phyloP scores from a whole-genome alignment of 1,140 invertebrate genomes.

The Zaprionus camerounensis region DNA sequence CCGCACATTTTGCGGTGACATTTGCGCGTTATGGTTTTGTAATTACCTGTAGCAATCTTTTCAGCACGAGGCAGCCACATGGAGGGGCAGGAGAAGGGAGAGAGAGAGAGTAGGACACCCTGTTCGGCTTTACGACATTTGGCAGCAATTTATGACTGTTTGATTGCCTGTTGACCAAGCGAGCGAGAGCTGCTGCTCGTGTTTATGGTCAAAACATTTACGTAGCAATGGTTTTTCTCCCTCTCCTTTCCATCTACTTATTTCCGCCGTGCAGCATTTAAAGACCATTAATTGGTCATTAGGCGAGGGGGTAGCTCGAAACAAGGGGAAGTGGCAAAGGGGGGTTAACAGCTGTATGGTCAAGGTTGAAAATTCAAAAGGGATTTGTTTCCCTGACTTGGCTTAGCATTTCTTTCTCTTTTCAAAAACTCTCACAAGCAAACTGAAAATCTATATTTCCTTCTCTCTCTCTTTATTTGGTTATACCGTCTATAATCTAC shows the following conservation, averaged over 20 bases:
- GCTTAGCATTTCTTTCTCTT: neutral
- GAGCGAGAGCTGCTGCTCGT: conserved; percentile 12
- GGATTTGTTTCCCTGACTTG: neutral
- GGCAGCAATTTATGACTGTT: conserved; percentile 37
- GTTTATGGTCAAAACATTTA: conserved; percentile 44
- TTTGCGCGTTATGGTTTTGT: conserved; percentile 64
- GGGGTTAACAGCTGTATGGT: conserved; percentile 11
- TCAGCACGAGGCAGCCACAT: too few species aligned
- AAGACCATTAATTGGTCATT: conserved; percentile 56
- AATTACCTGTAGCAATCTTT: conserved; percentile 57
- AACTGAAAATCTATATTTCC: too few species aligned
- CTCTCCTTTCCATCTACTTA: neutral
- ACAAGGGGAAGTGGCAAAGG: neutral
- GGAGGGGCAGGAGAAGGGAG: neutral
- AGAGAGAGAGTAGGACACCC: neutral
- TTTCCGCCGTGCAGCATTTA: conserved; percentile 20
- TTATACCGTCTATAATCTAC: conserved; percentile 19
- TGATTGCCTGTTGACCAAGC: conserved; percentile 5
- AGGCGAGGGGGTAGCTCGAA: neutral
- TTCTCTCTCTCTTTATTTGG: neutral
- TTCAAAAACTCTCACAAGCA: too few species aligned
- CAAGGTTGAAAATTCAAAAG: conserved; percentile 3
- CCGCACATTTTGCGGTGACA: conserved; percentile 61
- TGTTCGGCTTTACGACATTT: conserved; percentile 48
- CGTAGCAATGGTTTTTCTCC: neutral